A percentile compares a stretch with the other conserved stretches of the same genome.
Conservation (phyloP, 2,113 vertebrate species). For the Spilogale gracilis region DNA sequence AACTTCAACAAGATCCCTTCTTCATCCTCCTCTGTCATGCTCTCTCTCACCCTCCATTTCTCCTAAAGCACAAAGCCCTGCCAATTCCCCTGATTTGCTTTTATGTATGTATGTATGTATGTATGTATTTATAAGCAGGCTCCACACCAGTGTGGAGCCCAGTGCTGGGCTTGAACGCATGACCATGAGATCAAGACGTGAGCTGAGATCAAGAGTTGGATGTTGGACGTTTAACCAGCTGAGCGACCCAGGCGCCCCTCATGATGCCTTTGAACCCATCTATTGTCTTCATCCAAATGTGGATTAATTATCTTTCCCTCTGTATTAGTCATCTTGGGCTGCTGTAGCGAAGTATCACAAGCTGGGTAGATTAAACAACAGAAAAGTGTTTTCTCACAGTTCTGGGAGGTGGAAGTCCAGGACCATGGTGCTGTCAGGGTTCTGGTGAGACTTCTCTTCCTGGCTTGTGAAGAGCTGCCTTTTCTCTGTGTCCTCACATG, state of each 20-base stretch:
- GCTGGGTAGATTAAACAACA: background rate
- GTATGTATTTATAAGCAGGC: background rate
- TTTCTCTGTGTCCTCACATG: background rate
- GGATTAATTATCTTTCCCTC: background rate
- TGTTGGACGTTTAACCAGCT: background rate
- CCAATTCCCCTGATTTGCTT: background rate
- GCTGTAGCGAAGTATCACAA: background rate
- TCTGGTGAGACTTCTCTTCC: background rate
- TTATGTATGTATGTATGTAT: background rate
- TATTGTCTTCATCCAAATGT: background rate
- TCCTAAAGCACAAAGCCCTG: background rate
- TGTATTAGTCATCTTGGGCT: background rate
- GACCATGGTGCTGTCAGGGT: background rate
- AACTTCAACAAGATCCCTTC: background rate
- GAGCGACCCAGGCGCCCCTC: background rate
- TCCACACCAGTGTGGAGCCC: too few relatives aligned
- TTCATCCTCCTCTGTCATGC: background rate
- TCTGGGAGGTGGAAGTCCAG: background rate
- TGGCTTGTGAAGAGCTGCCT: background rate
- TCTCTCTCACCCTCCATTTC: background rate
- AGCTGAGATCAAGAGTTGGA: background rate
- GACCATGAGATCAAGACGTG: background rate
- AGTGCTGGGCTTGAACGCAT: background rate
- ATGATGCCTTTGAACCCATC: background rate
- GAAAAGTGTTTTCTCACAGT: conserved; percentile 24